These are phyloP conservation scores for Hypotaenidia okinawae DNA, from an alignment of 2,797 vertebrate genomes.

Conservation along the genomic window DNA sequence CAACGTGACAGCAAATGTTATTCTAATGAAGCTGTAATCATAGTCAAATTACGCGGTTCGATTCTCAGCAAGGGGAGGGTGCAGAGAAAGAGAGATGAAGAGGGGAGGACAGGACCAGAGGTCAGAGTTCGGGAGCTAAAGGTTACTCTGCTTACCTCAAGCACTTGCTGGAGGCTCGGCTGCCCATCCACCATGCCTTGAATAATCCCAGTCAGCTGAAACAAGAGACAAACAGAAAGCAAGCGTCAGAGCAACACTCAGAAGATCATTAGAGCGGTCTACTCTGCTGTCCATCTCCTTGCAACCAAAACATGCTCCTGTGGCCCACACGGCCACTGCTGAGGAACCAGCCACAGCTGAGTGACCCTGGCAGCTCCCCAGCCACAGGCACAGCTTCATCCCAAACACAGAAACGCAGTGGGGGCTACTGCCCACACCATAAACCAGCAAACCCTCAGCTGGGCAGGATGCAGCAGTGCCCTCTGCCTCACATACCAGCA, in stretches of 20 bases:
- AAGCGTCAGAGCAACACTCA: conserved; percentile 32
- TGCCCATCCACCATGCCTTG: conserved; percentile 86
- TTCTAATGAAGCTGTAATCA: conserved; percentile 89
- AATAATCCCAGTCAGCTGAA: conserved; percentile 85
- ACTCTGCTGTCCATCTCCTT: conserved; percentile 6
- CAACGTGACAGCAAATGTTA: conserved; percentile 80
- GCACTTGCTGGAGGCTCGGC: conserved; percentile 83
- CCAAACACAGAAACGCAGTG: background rate
- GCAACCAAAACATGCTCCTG: background rate
- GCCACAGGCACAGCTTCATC: background rate
- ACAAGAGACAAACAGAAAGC: conserved; percentile 69
- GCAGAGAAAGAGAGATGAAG: conserved; percentile 34
- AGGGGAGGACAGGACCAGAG: conserved; percentile 64
- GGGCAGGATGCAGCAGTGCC: background rate
- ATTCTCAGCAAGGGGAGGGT: conserved; percentile 71
- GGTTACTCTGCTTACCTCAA: conserved; percentile 82
- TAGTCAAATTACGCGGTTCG: conserved; percentile 84
- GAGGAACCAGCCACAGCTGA: background rate
- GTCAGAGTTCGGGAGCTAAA: conserved; percentile 79
- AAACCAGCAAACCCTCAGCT: background rate
- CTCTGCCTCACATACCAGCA: background rate
- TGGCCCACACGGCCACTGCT: background rate
- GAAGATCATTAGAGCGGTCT: conserved; percentile 17
- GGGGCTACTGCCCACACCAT: background rate
- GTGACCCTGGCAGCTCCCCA: background rate